phyloP scores from a whole-genome alignment of 2,888 invertebrate genomes.

The Aporophyla nigra region DNA sequence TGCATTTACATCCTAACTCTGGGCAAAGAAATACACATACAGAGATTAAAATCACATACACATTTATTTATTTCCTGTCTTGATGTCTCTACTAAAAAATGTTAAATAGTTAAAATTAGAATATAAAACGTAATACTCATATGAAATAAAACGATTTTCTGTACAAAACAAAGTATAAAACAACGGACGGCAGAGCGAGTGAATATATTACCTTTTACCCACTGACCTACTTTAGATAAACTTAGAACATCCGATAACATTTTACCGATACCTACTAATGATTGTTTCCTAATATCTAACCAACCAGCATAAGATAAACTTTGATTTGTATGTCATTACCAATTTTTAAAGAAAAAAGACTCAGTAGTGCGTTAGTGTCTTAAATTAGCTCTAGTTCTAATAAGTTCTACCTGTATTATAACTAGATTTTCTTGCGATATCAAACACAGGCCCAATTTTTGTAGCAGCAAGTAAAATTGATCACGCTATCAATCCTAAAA shows the following conservation, averaged over 20 bases:
- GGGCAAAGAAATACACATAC: background rate
- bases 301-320: background rate
- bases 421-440: too few relatives aligned
- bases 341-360: background rate
- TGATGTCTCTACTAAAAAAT: background rate
- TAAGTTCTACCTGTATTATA: too few relatives aligned
- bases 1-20: background rate
- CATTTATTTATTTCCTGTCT: too few relatives aligned
- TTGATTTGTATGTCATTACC: background rate
- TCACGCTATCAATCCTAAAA: too few relatives aligned
- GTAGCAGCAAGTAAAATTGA: background rate
- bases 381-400: background rate
- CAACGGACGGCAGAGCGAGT: constrained; percentile 13
- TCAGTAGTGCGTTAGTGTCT: background rate
- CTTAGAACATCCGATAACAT: constrained; percentile 21
- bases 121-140: background rate
- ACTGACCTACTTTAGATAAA: constrained; percentile 46
- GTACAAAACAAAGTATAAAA: background rate
- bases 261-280: constrained; percentile 17
- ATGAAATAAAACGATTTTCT: background rate
- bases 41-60: too few relatives aligned
- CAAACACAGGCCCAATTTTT: background rate
- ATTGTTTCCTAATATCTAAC: background rate
- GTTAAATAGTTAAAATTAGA: background rate
- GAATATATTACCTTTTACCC: constrained; percentile 11